Percentiles rank a stretch among this genome's conserved stretches.
Conservation (phyloP, 2,888 invertebrate species). For the Ellobium chinense region DNA sequence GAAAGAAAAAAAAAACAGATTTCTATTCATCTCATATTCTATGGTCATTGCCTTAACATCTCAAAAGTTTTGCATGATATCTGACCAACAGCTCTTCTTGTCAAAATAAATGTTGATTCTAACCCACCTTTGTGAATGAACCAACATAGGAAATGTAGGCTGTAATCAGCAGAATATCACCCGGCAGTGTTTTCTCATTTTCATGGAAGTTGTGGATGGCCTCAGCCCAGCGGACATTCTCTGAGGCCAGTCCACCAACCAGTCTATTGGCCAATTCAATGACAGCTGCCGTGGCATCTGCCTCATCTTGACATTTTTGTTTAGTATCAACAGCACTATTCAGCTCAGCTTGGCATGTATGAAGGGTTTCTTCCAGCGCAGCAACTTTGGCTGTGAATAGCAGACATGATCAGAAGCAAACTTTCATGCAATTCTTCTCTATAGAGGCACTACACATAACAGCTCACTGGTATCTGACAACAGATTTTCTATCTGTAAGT, state of each 20-base stretch:
- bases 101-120: too few relatives aligned
- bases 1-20: too few relatives aligned
- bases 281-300: constrained; percentile 94
- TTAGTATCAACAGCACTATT: constrained; percentile 92
- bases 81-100: too few relatives aligned
- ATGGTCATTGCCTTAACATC: too few relatives aligned
- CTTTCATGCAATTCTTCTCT: too few relatives aligned
- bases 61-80: too few relatives aligned
- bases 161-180: constrained; percentile 94
- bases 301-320: constrained; percentile 94
- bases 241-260: constrained; percentile 95
- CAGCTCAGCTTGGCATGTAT: constrained; percentile 89
- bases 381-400: constrained; percentile 86
- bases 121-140: constrained; percentile 89
- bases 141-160: constrained; percentile 98
- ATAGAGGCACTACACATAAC: too few relatives aligned
- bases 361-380: constrained; percentile 35
- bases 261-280: constrained; percentile 94
- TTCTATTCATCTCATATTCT: too few relatives aligned
- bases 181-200: constrained; percentile 93
- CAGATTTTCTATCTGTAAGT: too few relatives aligned
- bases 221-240: constrained; percentile 97
- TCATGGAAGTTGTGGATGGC: constrained; percentile 88
- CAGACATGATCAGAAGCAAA: too few relatives aligned
- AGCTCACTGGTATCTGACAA: too few relatives aligned